Evolutionary conservation across 2,888 invertebrate species (phyloP).

Genomic region (Agrotis exclamationis): DNA sequence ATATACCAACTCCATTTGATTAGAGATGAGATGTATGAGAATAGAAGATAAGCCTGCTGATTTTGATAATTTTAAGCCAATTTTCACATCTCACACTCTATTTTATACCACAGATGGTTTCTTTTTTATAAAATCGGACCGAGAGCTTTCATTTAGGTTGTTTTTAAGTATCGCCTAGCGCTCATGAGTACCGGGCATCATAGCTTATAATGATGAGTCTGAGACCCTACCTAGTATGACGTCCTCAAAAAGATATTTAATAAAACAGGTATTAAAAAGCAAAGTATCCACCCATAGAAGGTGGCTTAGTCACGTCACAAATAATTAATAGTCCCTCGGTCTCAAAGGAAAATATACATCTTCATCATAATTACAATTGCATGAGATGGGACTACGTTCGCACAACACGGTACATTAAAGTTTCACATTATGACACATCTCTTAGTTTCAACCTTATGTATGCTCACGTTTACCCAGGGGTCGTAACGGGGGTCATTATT

Average conservation of each 20-base stretch:
- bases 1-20: constrained; percentile 23
- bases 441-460: constrained; percentile 22
- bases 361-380: constrained; percentile 31
- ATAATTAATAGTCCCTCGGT: constrained; percentile 13
- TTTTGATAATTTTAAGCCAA: no score
- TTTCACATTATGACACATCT: constrained; percentile 40
- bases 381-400: constrained; percentile 33
- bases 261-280: background rate
- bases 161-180: background rate
- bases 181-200: background rate
- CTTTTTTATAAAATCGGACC: background rate
- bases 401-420: constrained; percentile 38
- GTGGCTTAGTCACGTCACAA: constrained; percentile 11
- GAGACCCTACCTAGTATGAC: background rate
- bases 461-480: constrained; percentile 37
- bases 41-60: background rate
- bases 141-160: background rate
- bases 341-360: constrained; percentile 11
- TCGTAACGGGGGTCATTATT: constrained; percentile 44
- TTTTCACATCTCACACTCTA: background rate
- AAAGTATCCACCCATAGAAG: background rate
- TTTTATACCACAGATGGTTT: no score
- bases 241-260: background rate
- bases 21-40: constrained; percentile 20
- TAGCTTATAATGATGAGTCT: background rate